Percentiles rank a stretch among this genome's conserved stretches.
Evolutionary conservation across 2,113 vertebrate genomes (phyloP).

Genomic region (Stictonetta naevosa): DNA sequence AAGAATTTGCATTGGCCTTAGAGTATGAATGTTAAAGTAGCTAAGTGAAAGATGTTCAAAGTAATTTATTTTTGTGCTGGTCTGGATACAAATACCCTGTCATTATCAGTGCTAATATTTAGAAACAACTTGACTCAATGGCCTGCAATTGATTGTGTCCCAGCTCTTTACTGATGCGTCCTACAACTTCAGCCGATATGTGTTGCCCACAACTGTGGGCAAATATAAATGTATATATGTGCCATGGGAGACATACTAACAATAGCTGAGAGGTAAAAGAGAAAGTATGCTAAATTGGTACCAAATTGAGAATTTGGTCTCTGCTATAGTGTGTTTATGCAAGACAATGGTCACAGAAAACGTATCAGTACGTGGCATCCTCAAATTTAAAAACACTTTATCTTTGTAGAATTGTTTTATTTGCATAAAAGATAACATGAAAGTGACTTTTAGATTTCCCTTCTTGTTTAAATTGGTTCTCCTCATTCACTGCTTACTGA

Average conservation of each 20-base stretch:
- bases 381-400: not conserved
- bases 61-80: not conserved
- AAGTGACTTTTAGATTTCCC: not conserved
- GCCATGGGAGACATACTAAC: not conserved
- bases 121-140: not conserved
- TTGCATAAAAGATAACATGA: not conserved
- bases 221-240: not conserved
- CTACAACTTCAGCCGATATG: not conserved
- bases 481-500: not conserved
- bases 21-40: not conserved
- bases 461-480: not conserved
- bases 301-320: not conserved
- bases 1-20: not conserved
- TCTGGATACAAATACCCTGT: not conserved
- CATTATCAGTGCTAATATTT: not conserved
- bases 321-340: not conserved
- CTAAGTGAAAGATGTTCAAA: not conserved
- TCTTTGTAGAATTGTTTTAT: not conserved
- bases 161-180: not conserved
- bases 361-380: accelerated
- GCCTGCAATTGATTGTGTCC: not conserved
- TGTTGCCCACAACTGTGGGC: not conserved
- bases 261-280: not conserved
- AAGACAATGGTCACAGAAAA: not conserved
- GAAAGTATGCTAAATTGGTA: not conserved